These are phyloP conservation scores for Popillia japonica DNA, from an alignment of 1,140 invertebrate species.

Conservation along the genomic window DNA sequence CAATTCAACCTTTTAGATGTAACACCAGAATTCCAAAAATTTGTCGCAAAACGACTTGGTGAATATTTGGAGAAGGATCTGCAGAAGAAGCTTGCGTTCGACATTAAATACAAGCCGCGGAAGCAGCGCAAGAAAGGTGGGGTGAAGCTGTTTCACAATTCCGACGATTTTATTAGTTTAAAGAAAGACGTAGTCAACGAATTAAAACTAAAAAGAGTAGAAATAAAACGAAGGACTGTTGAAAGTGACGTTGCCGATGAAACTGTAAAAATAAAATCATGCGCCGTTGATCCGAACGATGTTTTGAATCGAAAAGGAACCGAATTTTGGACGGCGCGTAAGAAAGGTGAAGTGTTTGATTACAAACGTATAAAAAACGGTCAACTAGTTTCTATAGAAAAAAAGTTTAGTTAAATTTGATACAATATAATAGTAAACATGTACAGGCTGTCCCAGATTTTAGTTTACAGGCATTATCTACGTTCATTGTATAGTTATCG, in stretches of 20 bases:
- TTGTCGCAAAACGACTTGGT: slow-evolving; percentile 51
- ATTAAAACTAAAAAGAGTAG: background rate
- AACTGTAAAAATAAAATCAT: slow-evolving; percentile 43
- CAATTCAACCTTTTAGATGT: slow-evolving; percentile 51
- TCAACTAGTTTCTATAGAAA: slow-evolving; percentile 9
- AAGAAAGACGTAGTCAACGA: slow-evolving; percentile 3
- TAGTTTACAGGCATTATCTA: too few species aligned
- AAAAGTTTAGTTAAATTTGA: slow-evolving; percentile 12
- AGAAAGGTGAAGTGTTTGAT: slow-evolving; percentile 49
- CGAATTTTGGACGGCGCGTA: slow-evolving; percentile 50
- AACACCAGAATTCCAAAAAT: slow-evolving; percentile 51
- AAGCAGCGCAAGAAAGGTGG: slow-evolving; percentile 44
- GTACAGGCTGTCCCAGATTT: too few species aligned
- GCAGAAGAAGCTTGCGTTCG: slow-evolving; percentile 34
- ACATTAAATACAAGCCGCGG: background rate
- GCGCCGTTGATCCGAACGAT: slow-evolving; percentile 48
- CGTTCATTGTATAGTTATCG: too few species aligned
- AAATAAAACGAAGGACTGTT: slow-evolving; percentile 7
- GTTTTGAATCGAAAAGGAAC: slow-evolving; percentile 51
- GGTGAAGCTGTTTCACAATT: slow-evolving; percentile 49
- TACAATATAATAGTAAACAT: too few species aligned
- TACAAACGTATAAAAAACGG: slow-evolving; percentile 42
- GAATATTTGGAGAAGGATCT: slow-evolving; percentile 48
- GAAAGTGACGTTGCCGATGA: slow-evolving; percentile 30
- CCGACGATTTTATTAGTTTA: slow-evolving; percentile 46